Evolutionary conservation across 2,888 invertebrate species (phyloP), one percentile per base, ranked within the genome.

Genomic region (Agriopis leucophaearia): DNA sequence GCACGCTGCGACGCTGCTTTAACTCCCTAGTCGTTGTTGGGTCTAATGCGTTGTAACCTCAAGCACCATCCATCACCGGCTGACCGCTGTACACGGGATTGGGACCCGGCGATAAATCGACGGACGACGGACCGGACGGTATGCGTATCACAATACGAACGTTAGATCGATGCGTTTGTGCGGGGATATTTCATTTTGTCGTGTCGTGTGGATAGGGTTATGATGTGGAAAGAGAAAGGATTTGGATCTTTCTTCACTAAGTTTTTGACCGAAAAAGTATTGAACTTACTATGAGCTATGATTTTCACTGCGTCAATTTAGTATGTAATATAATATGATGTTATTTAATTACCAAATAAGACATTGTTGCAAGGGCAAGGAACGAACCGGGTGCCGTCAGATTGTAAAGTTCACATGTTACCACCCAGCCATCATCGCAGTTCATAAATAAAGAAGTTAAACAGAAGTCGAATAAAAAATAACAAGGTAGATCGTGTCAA

Each of bases 21-120:
- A 27, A 27, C 27, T 27, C 27, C 27, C 27, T 5, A 3, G 27
- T 27, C 27, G 27, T 27, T 27, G 27, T 27, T 38, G 8, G 7
- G 13, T 48, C 50, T 9, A 40, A n/a, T 48, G 59, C n/a, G 59
- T 50, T 42, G 0, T 9, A 27, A 36, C 58, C 59, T 59, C 13
- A 65, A 72, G 63, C 66, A 66, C 68, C 75, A 74, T 75, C 74
- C 63, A 75, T 75, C 75, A 75, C 70, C n/a, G 57, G 66, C 74
- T 75, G 75, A 73, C 75, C 75, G 75, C 74, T 70, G 55, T 64
- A 74, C 75, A 74, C 52, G 72, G 70, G 70, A 74, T 74, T 72
- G 74, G 75, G 71, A 38, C 56, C 55, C 18, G 47, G 60, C 68
- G 60, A 69, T 69, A 69, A 69, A 69, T 69, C 68, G 64, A 64